Base-by-base conservation (phyloP, 2,797 vertebrate species). In the Phyllotis vaccarum region DNA sequence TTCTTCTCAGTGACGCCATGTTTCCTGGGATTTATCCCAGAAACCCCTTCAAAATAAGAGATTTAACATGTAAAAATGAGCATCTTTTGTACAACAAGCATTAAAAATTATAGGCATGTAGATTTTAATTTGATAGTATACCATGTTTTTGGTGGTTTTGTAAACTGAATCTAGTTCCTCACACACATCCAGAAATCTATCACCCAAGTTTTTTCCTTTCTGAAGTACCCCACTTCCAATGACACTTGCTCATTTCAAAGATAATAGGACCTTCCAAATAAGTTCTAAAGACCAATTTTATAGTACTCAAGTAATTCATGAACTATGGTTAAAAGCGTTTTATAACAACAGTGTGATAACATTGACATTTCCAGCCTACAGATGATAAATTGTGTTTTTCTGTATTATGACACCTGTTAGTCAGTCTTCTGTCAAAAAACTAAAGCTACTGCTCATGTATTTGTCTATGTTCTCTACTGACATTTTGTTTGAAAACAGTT, bases 361-460 rank as follows among this genome's bases (percentile, higher is more conserved):
- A 68, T 81, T 49, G 72, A 85, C 91, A 54, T 86, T 11, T 66
- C 17, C 29, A 46, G 49, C 10, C 34, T 68, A n/a, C n/a, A 19
- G 22, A 72, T 49, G 14, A 87, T 90, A 19, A 96, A 94, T 85
- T 90, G 2, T 40, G 37, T n/a, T 85, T 74, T 96, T 16, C 17
- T 93, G 0, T 79, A 64, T 43, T 75, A 37, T 29, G 49, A 89
- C 21, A 79, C n/a, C 22, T 3, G 31, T 54, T 85, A 95, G 31
- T 89, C 49, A 66, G 13, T 24, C 27, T 91, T 92, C 21, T 68
- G 64, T 40, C 72, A 62, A 96, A 95, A 37, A 91, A 95, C 56
- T 10, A 89, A 87, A 95, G n/a, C 2, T 7, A 24, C 37, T 88
- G n/a, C 10, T 9, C 43, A 34, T 64, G 22, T 22, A 34, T 46